phyloP scores from a whole-genome alignment of 1,140 invertebrate genomes.

The Sitodiplosis mosellana region DNA sequence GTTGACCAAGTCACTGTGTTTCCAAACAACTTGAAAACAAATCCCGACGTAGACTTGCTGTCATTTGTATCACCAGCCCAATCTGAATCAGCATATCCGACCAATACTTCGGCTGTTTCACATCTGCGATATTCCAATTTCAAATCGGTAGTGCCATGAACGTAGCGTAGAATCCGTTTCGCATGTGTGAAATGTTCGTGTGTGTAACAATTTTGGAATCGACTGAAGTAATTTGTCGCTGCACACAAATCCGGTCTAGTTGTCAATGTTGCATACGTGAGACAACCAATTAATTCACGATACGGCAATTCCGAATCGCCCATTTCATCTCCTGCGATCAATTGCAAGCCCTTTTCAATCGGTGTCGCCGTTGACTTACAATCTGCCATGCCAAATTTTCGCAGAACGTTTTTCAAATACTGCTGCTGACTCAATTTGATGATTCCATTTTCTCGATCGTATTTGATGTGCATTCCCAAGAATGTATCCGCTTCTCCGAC shows the following conservation, averaged over 20 bases:
- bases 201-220: constrained; percentile 22
- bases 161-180: constrained; percentile 29
- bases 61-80: constrained; percentile 18
- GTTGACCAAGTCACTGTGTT: constrained; percentile 13
- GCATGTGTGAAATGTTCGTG: constrained; percentile 12
- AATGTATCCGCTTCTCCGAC: constrained; percentile 13
- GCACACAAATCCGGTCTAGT: too few relatives aligned
- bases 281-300: too few relatives aligned
- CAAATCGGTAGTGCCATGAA: constrained; percentile 6
- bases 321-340: constrained; percentile 8
- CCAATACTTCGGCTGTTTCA: constrained; percentile 6
- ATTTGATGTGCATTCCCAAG: constrained; percentile 19
- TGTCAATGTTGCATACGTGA: too few relatives aligned
- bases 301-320: background rate
- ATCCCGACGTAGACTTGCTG: constrained; percentile 23
- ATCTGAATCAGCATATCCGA: constrained; percentile 24
- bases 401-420: constrained; percentile 19
- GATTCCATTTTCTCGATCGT: constrained; percentile 10
- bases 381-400: too few relatives aligned
- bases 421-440: constrained; percentile 14
- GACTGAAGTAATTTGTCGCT: constrained; percentile 24
- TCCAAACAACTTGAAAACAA: constrained; percentile 14
- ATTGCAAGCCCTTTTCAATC: constrained; percentile 13
- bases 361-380: constrained; percentile 17
- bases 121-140: constrained; percentile 2